Evolutionary conservation across 2,113 vertebrate genomes (phyloP).

Genomic region (Pardalotus punctatus): DNA sequence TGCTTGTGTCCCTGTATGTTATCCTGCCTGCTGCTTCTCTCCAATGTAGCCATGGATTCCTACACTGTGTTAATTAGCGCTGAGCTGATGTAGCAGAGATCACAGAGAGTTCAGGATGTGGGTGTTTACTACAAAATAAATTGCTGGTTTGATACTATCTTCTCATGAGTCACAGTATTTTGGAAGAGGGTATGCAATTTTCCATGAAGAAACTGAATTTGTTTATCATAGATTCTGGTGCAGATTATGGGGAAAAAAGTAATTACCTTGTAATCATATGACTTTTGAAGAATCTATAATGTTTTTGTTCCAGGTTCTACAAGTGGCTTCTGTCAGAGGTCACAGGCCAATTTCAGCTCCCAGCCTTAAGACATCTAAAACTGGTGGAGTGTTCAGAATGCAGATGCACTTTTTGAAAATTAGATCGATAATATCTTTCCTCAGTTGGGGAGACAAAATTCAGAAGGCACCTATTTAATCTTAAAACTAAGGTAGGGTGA

Average conservation of each 20-base stretch:
- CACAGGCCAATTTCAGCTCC: neutral
- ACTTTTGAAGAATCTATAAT: neutral
- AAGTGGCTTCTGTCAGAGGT: neutral
- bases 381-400: neutral
- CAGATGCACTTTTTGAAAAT: neutral
- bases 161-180: conserved; percentile 34
- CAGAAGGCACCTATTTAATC: neutral
- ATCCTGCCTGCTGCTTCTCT: conserved; percentile 38
- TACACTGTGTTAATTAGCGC: conserved; percentile 2
- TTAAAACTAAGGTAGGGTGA: neutral
- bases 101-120: conserved; percentile 33
- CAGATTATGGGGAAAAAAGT: neutral
- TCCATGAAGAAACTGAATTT: neutral
- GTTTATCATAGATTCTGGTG: neutral
- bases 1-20: conserved; percentile 61
- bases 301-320: neutral
- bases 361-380: neutral
- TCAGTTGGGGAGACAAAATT: neutral
- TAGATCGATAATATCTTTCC: neutral
- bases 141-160: conserved; percentile 62
- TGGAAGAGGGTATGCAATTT: neutral
- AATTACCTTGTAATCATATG: neutral
- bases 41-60: conserved; percentile 24
- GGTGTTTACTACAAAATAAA: conserved; percentile 71
- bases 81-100: conserved; percentile 40